These are phyloP conservation scores for Byasa hedistus DNA, from an alignment of 2,888 invertebrate species.

Conservation along the genomic window DNA sequence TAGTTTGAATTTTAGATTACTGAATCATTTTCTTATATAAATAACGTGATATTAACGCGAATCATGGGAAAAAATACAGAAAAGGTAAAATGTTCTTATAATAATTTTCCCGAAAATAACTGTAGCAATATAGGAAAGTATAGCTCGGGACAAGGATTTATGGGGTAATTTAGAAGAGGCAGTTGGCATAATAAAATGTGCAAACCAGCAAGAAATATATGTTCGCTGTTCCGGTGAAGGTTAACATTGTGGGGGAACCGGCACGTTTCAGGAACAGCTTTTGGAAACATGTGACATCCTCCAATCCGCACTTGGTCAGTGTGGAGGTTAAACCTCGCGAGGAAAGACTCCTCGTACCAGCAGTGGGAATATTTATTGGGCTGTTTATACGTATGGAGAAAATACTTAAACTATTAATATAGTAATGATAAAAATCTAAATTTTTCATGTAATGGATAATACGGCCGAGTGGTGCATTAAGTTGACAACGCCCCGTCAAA, in stretches of 20 bases:
- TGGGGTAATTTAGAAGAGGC: background rate
- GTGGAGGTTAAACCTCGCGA: too few relatives aligned
- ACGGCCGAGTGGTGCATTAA: conserved; percentile 50
- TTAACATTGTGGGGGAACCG: too few relatives aligned
- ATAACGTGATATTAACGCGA: too few relatives aligned
- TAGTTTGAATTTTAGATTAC: background rate
- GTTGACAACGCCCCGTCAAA: conserved; percentile 55
- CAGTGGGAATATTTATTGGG: background rate
- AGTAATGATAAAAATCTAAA: background rate
- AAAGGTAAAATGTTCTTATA: background rate
- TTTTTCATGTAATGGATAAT: conserved; percentile 32
- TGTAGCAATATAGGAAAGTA: background rate
- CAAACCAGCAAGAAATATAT: background rate
- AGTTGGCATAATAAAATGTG: background rate
- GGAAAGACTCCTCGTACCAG: too few relatives aligned
- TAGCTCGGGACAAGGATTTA: background rate
- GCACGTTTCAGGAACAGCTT: too few relatives aligned
- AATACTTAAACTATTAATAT: background rate
- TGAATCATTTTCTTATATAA: too few relatives aligned
- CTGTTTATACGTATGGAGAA: background rate
- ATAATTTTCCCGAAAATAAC: background rate
- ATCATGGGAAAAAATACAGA: too few relatives aligned
- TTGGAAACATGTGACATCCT: too few relatives aligned
- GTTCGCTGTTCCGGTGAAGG: background rate
- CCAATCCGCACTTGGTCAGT: too few relatives aligned